Evolutionary conservation across 2,888 invertebrate genomes (phyloP).

Genomic region (Gisinianus flammeolus): DNA sequence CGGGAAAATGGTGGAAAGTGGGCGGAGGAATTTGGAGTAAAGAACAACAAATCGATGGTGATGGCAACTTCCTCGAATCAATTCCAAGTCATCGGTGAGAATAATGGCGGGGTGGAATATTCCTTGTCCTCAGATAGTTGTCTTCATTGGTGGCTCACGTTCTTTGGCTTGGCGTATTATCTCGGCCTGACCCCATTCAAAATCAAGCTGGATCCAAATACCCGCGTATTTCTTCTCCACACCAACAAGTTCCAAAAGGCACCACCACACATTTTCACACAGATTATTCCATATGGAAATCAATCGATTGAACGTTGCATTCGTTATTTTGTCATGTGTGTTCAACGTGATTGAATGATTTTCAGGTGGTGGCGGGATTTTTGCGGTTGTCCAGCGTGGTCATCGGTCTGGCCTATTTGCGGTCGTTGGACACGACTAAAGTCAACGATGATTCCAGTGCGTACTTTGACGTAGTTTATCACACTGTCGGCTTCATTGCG

Average conservation of each 20-base stretch:
- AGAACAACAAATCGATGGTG: no score
- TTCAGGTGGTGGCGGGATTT: no score
- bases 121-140: not conserved
- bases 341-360: no score
- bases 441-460: not conserved
- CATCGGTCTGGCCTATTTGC: not conserved
- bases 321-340: not conserved
- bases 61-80: no score
- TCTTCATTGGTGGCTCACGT: not conserved
- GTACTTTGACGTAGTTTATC: not conserved
- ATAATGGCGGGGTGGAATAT: no score
- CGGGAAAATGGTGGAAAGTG: no score
- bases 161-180: not conserved
- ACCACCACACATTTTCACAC: not conserved
- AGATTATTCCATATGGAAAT: not conserved
- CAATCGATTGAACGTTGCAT: not conserved
- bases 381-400: not conserved
- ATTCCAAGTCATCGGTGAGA: no score
- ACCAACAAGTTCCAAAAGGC: not conserved
- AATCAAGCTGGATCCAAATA: not conserved
- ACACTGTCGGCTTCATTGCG: not conserved
- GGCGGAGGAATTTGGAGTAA: no score
- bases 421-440: not conserved
- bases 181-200: not conserved
- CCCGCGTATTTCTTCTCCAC: not conserved